Conservation (phyloP, 2,888 invertebrate genomes). For the Nomada lathburiana region DNA sequence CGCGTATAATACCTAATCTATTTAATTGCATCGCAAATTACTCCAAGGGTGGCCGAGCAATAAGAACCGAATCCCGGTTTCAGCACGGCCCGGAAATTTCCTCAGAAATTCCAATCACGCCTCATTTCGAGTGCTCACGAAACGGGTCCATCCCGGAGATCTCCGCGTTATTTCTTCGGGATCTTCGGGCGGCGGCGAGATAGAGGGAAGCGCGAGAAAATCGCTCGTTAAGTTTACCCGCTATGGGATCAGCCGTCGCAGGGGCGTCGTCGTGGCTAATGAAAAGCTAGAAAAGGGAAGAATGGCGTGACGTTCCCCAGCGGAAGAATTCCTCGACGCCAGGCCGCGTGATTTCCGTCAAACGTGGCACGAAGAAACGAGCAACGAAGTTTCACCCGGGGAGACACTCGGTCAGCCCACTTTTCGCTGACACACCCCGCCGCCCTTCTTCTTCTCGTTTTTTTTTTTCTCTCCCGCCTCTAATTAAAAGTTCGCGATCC, state of each 20-base stretch:
- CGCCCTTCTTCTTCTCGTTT: slow-evolving; percentile 17
- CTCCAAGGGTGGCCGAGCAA: no score
- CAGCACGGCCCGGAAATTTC: not conserved
- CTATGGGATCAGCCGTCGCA: not conserved
- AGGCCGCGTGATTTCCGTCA: slow-evolving; percentile 40
- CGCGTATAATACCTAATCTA: no score
- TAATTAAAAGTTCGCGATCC: slow-evolving; percentile 76
- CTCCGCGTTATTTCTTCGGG: not conserved
- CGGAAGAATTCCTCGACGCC: slow-evolving; percentile 11
- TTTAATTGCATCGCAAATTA: no score
- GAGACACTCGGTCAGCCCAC: slow-evolving; percentile 34
- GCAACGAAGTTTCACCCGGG: slow-evolving; percentile 38
- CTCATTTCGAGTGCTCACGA: not conserved
- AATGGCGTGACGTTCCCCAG: not conserved
- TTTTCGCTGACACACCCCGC: slow-evolving; percentile 16
- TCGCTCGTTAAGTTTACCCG: slow-evolving; percentile 26
- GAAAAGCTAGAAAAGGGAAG: slow-evolving; percentile 2
- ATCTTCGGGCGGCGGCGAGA: not conserved
- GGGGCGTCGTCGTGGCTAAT: not conserved
- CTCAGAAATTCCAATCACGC: slow-evolving; percentile 27
- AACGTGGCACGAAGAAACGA: slow-evolving; percentile 36
- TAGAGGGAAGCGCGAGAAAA: not conserved
- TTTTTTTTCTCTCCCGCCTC: slow-evolving; percentile 43
- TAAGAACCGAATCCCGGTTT: not conserved
- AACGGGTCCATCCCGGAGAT: not conserved